Base-by-base conservation (phyloP, 2,888 invertebrate species). In the Nomada fucata region DNA sequence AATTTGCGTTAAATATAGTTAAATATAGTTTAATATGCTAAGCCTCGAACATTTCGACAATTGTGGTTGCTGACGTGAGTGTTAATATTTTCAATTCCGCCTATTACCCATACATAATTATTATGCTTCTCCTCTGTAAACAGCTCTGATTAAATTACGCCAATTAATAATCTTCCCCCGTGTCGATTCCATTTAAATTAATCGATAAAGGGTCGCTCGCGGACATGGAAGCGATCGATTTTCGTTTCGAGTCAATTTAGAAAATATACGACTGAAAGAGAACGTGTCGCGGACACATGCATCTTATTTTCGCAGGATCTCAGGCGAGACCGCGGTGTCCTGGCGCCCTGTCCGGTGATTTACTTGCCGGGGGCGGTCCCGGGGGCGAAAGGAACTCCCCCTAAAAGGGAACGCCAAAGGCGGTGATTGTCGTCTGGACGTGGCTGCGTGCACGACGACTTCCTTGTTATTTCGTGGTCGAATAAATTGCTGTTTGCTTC, bases 221-320 rank as follows among this genome's bases (percentile, higher is more conserved):
- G 3, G 11, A 47, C 11, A 15, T 3, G 2, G 47, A 13, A 47
- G 13, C 1, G 15, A 47, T 13, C 15, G 47, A 2, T 47, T 47
- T 7, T 57, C 20, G 11, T 15, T 26, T 57, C 0, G 20, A 26
- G 20, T 23, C 13, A 57, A 20, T 57, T 23, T 23, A 26, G 57
- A 23, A 57, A 57, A 29, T 13, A 0, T 23, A 1, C 10, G 61
- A 57, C 2, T 42, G n/a, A 67, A 61, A 20, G n/a, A 44, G 13
- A 15, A 69, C n/a, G 69, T 13, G 36, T 53, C 61, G 60, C 15
- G 18, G 65, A 88, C 92, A 92, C 87, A 89, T 92, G 93, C 85
- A 89, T 90, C 92, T 92, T 92, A 92, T 93, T 93, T 93, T 89
- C 86, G 88, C 89, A 90, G 90, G 88, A 91, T 88, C 83, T 89